Conservation (phyloP, 2,797 vertebrate species). For the Cyclura pinguis region DNA sequence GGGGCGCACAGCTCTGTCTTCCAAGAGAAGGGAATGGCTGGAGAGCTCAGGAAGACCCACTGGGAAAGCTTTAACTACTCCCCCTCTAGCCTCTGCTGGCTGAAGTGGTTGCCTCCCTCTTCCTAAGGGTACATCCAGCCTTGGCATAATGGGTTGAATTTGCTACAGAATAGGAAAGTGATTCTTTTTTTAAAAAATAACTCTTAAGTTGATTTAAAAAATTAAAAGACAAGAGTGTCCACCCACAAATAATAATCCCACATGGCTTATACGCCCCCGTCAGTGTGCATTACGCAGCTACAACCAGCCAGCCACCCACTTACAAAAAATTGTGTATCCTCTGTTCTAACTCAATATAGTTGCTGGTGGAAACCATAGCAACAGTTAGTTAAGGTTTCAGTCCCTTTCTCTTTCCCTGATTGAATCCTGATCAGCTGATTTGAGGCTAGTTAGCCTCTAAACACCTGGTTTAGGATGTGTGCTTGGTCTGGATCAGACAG, state of each 20-base stretch:
- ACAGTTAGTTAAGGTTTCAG: slow-evolving; percentile 47
- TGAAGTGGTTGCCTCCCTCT: background rate
- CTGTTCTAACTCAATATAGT: slow-evolving; percentile 48
- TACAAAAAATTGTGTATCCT: slow-evolving; percentile 36
- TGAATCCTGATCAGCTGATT: slow-evolving; percentile 56
- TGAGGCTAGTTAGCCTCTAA: slow-evolving; percentile 54
- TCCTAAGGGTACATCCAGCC: background rate
- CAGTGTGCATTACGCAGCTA: background rate
- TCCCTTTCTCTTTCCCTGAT: slow-evolving; percentile 31
- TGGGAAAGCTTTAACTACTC: background rate
- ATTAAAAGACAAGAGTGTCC: background rate
- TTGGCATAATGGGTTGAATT: background rate
- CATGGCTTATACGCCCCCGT: background rate
- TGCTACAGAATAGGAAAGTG: background rate
- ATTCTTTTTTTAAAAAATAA: background rate
- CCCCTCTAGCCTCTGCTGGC: background rate
- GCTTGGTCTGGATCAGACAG: slow-evolving; percentile 30
- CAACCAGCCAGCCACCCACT: slow-evolving; percentile 15
- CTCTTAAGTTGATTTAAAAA: background rate
- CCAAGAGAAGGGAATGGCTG: background rate
- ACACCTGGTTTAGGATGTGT: slow-evolving; percentile 35
- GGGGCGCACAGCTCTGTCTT: background rate
- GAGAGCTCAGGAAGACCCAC: background rate
- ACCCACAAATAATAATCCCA: background rate
- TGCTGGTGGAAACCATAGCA: slow-evolving; percentile 55